Conservation (phyloP, 2,113 vertebrate genomes). For the Forbesichthys agassizii region DNA sequence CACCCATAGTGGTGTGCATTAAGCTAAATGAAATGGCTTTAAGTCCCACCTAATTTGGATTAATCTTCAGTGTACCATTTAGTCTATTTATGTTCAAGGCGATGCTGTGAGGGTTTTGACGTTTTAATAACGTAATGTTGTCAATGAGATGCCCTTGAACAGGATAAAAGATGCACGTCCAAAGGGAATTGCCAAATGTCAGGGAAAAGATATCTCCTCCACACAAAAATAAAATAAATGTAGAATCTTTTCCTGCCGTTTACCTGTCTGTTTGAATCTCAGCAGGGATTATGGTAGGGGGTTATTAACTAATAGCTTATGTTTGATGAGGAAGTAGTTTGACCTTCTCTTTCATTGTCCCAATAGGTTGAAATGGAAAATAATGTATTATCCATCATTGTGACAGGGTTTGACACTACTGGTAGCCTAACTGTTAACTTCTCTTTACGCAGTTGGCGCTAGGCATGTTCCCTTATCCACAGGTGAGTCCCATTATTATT, state of each 20-base stretch:
- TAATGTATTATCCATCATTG: neutral
- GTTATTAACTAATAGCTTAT: conserved; percentile 68
- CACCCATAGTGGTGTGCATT: conserved; percentile 27
- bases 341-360: neutral
- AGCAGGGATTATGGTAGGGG: conserved; percentile 36
- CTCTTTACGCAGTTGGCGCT: conserved; percentile 89
- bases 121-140: conserved; percentile 54
- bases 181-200: conserved; percentile 46
- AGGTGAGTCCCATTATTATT: conserved; percentile 87
- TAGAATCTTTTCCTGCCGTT: conserved; percentile 32
- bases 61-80: conserved; percentile 39
- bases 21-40: conserved; percentile 50
- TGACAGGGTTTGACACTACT: neutral
- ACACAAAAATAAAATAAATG: conserved; percentile 14
- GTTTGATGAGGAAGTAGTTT: conserved; percentile 53
- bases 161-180: conserved; percentile 53
- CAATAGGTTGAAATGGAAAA: too few species aligned
- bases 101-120: conserved; percentile 36
- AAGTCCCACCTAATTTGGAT: conserved; percentile 37
- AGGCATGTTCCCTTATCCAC: conserved; percentile 98
- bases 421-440: conserved; percentile 42
- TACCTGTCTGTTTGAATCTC: conserved; percentile 46
- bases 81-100: conserved; percentile 51
- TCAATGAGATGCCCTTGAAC: conserved; percentile 54
- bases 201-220: conserved; percentile 28